Percentiles rank a stretch among this genome's conserved stretches.
Conservation (phyloP, 2,888 invertebrate genomes). For the Eupeodes latifasciatus region DNA sequence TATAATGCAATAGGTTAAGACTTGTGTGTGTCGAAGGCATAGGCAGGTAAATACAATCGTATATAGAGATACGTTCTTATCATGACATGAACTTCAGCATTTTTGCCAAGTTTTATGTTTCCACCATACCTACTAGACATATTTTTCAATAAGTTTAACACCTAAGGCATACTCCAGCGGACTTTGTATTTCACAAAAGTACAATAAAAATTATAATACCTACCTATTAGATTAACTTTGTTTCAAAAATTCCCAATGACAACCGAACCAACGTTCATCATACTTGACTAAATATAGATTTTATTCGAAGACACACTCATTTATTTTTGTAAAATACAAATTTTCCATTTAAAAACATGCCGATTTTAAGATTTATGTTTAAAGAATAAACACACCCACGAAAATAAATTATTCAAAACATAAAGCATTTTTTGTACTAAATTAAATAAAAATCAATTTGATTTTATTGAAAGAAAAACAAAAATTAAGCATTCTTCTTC, state of each 20-base stretch:
- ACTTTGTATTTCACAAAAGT: conserved; percentile 12
- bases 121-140: not conserved
- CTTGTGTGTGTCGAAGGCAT: too few relatives aligned
- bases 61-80: not conserved
- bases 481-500: conserved; percentile 45
- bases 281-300: conserved; percentile 35
- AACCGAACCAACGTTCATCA: not conserved
- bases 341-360: conserved; percentile 6
- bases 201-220: not conserved
- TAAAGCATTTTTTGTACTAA: not conserved
- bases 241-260: conserved; percentile 8
- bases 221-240: conserved; percentile 14
- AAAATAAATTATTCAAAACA: not conserved
- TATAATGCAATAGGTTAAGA: conserved; percentile 15
- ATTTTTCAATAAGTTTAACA: not conserved
- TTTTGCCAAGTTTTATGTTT: too few relatives aligned
- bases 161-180: not conserved
- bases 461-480: conserved; percentile 18
- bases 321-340: conserved; percentile 4
- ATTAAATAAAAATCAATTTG: conserved; percentile 8
- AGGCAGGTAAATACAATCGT: not conserved
- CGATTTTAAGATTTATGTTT: not conserved
- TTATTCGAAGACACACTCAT: conserved; percentile 1
- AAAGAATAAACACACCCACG: not conserved
- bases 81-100: conserved; percentile 3